A percentile compares a stretch with the other conserved stretches of the same genome.
These are phyloP conservation scores for Scolopax bukidnonensis DNA, from an alignment of 2,797 vertebrate genomes.

Conservation along the genomic window DNA sequence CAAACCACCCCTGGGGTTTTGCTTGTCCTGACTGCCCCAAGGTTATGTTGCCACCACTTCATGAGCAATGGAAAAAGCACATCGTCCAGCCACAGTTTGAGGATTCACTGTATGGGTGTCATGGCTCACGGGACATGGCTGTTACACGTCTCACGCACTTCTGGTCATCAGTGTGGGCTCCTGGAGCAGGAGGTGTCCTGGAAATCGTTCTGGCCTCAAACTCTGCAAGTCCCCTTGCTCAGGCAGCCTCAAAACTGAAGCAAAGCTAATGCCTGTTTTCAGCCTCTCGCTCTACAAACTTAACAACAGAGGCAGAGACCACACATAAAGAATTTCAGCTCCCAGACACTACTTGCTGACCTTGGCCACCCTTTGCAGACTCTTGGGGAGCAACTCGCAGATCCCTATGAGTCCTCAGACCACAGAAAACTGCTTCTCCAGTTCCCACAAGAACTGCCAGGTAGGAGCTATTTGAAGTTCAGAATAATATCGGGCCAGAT, in stretches of 20 bases:
- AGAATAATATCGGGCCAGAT: background rate
- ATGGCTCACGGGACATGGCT: fast-evolving
- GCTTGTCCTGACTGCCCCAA: background rate
- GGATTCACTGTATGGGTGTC: background rate
- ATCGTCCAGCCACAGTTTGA: fast-evolving
- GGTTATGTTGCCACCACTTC: fast-evolving
- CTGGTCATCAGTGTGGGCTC: background rate
- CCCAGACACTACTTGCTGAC: background rate
- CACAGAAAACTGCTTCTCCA: background rate
- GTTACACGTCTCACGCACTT: fast-evolving
- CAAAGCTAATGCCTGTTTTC: background rate
- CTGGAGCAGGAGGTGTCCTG: background rate
- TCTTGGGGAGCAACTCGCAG: background rate
- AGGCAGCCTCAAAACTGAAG: background rate
- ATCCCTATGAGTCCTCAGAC: background rate
- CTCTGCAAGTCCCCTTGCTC: background rate
- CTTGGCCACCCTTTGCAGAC: background rate
- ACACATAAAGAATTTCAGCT: background rate
- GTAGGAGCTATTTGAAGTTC: background rate
- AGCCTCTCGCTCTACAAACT: background rate
- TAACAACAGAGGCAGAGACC: background rate
- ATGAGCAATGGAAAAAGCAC: background rate
- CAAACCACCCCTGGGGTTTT: background rate
- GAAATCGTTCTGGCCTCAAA: background rate
- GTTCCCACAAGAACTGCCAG: background rate